phyloP scores from a whole-genome alignment of 92 coral and sea anemone species.

The Montipora capitata region DNA sequence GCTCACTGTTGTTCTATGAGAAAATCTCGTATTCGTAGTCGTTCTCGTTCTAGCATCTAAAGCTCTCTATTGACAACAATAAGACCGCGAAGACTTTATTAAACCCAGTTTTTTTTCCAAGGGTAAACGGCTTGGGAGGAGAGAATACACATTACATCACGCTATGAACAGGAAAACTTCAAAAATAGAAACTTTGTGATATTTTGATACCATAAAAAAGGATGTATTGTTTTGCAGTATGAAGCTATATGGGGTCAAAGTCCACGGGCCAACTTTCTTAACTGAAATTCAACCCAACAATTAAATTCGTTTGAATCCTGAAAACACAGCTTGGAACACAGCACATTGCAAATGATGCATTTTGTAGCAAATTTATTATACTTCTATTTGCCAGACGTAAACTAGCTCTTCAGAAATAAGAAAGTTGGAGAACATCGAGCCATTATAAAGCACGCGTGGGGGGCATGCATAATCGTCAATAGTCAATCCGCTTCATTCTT shows the following conservation, averaged over 20 bases:
- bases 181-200: too few relatives aligned
- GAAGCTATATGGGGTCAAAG: not conserved
- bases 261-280: not conserved
- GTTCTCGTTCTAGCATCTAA: too few relatives aligned
- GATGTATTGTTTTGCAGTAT: not conserved
- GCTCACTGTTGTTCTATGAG: too few relatives aligned
- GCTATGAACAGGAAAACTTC: too few relatives aligned
- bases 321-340: not conserved
- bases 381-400: not conserved
- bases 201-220: too few relatives aligned
- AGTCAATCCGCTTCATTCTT: not conserved
- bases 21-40: too few relatives aligned
- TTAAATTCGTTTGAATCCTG: not conserved
- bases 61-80: too few relatives aligned
- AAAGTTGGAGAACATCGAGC: not conserved
- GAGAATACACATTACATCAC: too few relatives aligned
- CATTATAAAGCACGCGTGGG: not conserved
- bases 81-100: too few relatives aligned
- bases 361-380: not conserved
- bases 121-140: too few relatives aligned
- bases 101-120: too few relatives aligned
- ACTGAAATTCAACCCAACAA: not conserved
- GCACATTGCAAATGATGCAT: not conserved
- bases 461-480: not conserved
- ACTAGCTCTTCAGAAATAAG: not conserved